phyloP scores from a whole-genome alignment of 30 jellyfish, hydroid and myxozoan genomes.

The Aurelia sp. region DNA sequence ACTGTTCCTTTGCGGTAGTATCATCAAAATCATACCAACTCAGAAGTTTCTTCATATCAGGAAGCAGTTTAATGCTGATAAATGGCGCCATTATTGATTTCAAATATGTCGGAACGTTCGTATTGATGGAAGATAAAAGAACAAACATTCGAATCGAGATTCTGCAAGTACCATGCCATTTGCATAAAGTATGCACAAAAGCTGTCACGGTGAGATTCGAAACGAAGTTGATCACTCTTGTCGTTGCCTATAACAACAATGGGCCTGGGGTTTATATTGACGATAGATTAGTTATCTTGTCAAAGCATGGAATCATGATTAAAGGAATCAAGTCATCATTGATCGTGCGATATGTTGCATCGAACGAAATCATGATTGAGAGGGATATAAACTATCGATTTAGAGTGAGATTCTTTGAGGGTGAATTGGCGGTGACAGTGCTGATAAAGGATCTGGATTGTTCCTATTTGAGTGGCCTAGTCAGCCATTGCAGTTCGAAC shows the following conservation, averaged over 20 bases:
- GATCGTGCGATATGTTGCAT: conserved; percentile 14
- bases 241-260: conserved; percentile 20
- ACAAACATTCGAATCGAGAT: conserved; percentile 37
- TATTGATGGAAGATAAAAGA: conserved; percentile 26
- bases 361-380: conserved; percentile 3
- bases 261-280: conserved; percentile 16
- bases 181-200: conserved; percentile 40
- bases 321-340: conserved; percentile 13
- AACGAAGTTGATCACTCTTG: conserved; percentile 15
- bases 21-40: not conserved
- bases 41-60: not conserved
- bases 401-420: conserved; percentile 29
- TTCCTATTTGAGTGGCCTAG: conserved; percentile 12
- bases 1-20: conserved; percentile 45
- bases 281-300: not conserved
- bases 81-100: conserved; percentile 49
- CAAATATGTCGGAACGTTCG: conserved; percentile 37
- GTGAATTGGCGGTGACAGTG: conserved; percentile 15
- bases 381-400: not conserved
- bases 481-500: conserved; percentile 22
- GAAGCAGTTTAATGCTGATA: conserved; percentile 38
- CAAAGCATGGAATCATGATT: not conserved
- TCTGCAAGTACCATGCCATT: conserved; percentile 43
- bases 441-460: conserved; percentile 1
- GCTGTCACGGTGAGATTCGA: conserved; percentile 34